Percentiles rank a stretch among this genome's conserved stretches.
These are phyloP conservation scores for cattle (Bos taurus) DNA, from an alignment of 2,113 vertebrate genomes.

Conservation along the genomic window DNA sequence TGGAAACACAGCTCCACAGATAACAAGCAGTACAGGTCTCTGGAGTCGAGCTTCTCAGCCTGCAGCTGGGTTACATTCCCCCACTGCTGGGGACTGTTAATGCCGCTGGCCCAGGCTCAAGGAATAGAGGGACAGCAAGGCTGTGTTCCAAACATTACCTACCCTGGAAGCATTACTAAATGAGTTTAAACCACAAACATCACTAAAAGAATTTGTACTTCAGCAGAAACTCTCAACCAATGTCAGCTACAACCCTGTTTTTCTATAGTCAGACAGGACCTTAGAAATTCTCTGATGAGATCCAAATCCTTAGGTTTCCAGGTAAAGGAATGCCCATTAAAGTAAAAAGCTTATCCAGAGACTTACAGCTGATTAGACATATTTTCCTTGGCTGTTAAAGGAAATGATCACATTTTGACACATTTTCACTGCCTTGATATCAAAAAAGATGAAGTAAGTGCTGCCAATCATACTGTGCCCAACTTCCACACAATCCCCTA, in stretches of 20 bases:
- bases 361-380: neutral
- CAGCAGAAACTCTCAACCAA: neutral
- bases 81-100: neutral
- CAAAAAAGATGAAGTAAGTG: neutral
- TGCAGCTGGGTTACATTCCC: neutral
- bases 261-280: neutral
- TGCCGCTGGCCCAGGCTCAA: neutral
- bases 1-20: neutral
- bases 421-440: neutral
- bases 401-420: neutral
- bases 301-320: neutral
- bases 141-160: neutral
- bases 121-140: neutral
- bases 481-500: rapidly evolving
- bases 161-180: neutral
- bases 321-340: neutral
- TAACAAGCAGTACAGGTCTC: neutral
- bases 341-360: neutral
- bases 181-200: neutral
- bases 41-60: neutral
- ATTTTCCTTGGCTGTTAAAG: neutral
- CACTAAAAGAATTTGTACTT: neutral
- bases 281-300: neutral
- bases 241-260: neutral
- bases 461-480: neutral